Evolutionary conservation across 2,888 invertebrate genomes (phyloP).

Genomic region (Ornithoptera priamus): DNA sequence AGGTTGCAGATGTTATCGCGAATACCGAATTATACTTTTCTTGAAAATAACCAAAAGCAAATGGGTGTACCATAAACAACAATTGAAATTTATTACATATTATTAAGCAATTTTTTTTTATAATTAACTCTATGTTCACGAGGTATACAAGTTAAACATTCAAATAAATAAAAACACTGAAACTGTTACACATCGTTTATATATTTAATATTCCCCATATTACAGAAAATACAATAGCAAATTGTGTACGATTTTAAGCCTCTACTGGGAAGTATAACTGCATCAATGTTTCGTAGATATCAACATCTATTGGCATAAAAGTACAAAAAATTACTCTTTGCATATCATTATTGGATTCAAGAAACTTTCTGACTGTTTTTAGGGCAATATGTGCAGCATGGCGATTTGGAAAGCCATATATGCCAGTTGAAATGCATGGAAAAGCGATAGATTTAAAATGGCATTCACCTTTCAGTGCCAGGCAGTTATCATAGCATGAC

Average conservation of each 20-base stretch:
- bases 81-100: not conserved
- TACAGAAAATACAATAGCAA: not conserved
- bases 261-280: constrained; percentile 85
- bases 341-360: constrained; percentile 76
- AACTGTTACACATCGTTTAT: not conserved
- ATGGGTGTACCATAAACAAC: not conserved
- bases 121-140: not conserved
- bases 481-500: constrained; percentile 85
- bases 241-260: constrained; percentile 42
- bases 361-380: constrained; percentile 82
- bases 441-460: constrained; percentile 86
- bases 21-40: no score
- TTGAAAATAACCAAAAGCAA: no score
- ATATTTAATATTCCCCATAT: not conserved
- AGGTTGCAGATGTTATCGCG: no score
- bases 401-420: constrained; percentile 91
- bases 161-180: not conserved
- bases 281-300: constrained; percentile 85
- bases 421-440: constrained; percentile 95
- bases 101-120: not conserved
- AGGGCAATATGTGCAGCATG: constrained; percentile 88
- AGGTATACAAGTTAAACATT: not conserved
- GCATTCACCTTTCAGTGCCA: constrained; percentile 79
- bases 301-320: constrained; percentile 85
- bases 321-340: constrained; percentile 90